Conservation (phyloP, 1,140 invertebrate species). For the Drosophila lacertosa region DNA sequence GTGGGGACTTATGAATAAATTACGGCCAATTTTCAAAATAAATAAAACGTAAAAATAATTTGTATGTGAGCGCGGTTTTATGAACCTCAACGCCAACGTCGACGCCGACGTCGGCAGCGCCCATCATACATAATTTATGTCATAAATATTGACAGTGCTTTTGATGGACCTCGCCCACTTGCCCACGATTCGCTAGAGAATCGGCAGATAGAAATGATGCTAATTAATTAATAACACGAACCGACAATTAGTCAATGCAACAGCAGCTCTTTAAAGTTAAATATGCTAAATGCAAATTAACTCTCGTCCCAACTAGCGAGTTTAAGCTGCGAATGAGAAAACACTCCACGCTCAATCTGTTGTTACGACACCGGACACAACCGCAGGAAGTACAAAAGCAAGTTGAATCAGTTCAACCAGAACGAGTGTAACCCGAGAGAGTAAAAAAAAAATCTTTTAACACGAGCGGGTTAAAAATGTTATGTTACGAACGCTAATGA, state of each 20-base stretch:
- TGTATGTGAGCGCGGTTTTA: conserved; percentile 37
- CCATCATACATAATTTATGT: conserved; percentile 67
- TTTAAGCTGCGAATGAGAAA: too few species aligned
- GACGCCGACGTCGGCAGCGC: conserved; percentile 20
- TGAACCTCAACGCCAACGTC: neutral
- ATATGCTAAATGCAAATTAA: too few species aligned
- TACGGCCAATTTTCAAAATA: conserved; percentile 79
- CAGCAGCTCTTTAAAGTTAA: neutral
- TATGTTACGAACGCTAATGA: too few species aligned
- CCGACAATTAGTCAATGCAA: neutral
- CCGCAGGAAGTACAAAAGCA: too few species aligned
- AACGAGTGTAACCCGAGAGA: too few species aligned
- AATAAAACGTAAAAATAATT: conserved; percentile 81
- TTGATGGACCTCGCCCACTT: conserved; percentile 39
- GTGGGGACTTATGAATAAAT: conserved; percentile 75
- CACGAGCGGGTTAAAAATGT: too few species aligned
- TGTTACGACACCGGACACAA: too few species aligned
- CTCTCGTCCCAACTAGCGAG: too few species aligned
- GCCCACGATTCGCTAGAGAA: conserved; percentile 28
- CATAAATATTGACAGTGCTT: conserved; percentile 72
- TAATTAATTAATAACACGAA: conserved; percentile 9
- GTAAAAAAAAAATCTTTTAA: too few species aligned
- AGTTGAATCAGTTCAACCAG: too few species aligned
- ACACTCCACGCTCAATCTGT: too few species aligned
- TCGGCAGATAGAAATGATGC: conserved; percentile 13